A percentile compares a stretch with the other conserved stretches of the same genome.
Conservation (phyloP, 2,113 vertebrate genomes). For the Brienomyrus brachyistius region DNA sequence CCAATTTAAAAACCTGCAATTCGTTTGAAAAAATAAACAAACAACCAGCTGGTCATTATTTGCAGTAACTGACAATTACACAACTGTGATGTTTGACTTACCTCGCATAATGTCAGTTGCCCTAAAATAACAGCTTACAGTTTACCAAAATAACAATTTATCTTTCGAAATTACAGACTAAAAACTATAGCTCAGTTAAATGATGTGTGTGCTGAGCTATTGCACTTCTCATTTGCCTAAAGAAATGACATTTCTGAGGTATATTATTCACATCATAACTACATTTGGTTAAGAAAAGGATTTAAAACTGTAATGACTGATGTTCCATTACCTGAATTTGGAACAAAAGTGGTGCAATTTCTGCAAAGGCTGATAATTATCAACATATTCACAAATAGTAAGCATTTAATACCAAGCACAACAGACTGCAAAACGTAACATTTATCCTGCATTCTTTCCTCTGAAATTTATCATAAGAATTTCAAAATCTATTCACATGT, state of each 20-base stretch:
- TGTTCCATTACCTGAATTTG: neutral
- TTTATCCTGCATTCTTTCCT: neutral
- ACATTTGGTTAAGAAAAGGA: neutral
- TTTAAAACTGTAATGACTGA: neutral
- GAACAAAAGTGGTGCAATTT: neutral
- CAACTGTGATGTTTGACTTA: neutral
- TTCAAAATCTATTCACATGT: neutral
- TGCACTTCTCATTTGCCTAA: neutral
- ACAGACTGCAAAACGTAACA: neutral
- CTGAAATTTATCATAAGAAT: neutral
- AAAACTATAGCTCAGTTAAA: neutral
- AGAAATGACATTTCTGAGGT: neutral
- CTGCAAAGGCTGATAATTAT: neutral
- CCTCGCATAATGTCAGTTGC: neutral
- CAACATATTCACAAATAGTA: neutral
- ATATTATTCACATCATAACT: neutral
- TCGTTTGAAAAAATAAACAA: neutral
- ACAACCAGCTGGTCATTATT: neutral
- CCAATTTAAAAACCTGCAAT: neutral
- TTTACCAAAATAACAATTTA: neutral
- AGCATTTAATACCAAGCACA: neutral
- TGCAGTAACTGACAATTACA: slow-evolving; percentile 3
- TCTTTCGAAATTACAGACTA: neutral
- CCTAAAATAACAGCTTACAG: neutral
- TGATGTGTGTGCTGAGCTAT: neutral